phyloP scores from a whole-genome alignment of 2,888 invertebrate genomes.

The Cordilura impudica region DNA sequence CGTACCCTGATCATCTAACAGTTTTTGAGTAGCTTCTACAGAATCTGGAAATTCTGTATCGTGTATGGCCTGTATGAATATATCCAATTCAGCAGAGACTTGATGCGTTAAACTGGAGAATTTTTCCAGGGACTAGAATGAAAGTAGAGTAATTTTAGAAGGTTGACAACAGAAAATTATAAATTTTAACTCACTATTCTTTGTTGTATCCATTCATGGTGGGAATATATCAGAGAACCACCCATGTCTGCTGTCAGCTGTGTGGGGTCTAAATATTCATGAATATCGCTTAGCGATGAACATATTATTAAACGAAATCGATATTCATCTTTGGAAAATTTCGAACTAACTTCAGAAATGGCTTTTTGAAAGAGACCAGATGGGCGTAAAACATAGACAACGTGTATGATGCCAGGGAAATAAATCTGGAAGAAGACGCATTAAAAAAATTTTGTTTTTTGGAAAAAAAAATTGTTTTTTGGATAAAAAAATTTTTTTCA shows the following conservation, averaged over 20 bases:
- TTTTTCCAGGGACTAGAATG: constrained; percentile 92
- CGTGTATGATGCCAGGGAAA: constrained; percentile 95
- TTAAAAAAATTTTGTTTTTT: neutral
- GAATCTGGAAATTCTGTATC: constrained; percentile 97
- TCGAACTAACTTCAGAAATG: constrained; percentile 92
- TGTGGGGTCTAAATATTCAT: constrained; percentile 88
- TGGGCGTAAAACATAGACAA: constrained; percentile 95
- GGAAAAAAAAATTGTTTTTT: too few species aligned
- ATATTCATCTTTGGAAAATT: constrained; percentile 93
- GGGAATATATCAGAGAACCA: constrained; percentile 92
- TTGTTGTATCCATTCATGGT: constrained; percentile 98
- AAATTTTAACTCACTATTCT: constrained; percentile 86
- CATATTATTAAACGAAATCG: constrained; percentile 93
- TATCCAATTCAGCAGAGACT: constrained; percentile 90
- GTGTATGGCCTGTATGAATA: constrained; percentile 91
- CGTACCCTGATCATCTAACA: constrained; percentile 89
- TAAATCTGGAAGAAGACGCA: constrained; percentile 84
- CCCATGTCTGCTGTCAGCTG: constrained; percentile 94
- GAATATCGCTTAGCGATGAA: constrained; percentile 90
- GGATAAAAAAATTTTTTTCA: too few species aligned
- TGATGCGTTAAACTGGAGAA: constrained; percentile 95
- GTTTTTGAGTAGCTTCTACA: constrained; percentile 91
- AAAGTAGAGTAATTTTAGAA: neutral
- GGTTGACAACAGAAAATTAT: neutral
- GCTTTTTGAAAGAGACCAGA: constrained; percentile 97